Evolutionary conservation across 2,797 vertebrate species (phyloP), one percentile per base, ranked within the genome.

Genomic region (Anolis apletophallus): DNA sequence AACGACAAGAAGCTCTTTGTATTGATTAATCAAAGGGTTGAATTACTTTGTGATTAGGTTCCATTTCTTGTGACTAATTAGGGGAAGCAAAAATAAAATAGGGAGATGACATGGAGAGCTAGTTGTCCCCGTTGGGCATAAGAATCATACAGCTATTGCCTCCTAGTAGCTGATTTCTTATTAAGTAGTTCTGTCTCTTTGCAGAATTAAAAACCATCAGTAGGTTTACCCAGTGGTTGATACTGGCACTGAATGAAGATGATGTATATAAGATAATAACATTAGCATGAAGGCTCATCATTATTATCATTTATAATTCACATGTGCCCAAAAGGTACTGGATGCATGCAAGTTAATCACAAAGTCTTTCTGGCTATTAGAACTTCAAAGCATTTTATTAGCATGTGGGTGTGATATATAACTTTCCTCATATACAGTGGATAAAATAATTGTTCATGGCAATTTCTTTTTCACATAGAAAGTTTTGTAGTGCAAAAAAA

Each of bases 21-120:
- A 74, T 55, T 54, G 83, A 59, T 57, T 87, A 88, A 57, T 54
- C 72, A 81, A 84, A 90, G 17, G 77, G 88, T 2, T 80, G 75
- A 85, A 79, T 23, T 85, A 68, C 71, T 91, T 17, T 87, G 64
- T 77, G 76, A 91, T 85, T 87, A 74, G 68, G 87, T 3, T 89
- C 84, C 88, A 87, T 69, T 78, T 90, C 81, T 83, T 86, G 59
- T 32, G 59, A 87, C 84, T 88, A 88, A 79, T 88, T 84, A 88
- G 68, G 13, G 69, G 50, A 61, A 69, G 77, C 54, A 78, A 54
- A 83, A 26, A 64, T 29, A 80, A 91, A 80, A 88, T 67, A 73
- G 40, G 76, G 88, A 72, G 88, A 84, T 29, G 69, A 89, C 13
- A 75, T 87, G 52, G 83, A 32, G 64, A 89, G 36, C 11, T 19